These are phyloP conservation scores for Nemurella pictetii DNA, from an alignment of 2,888 invertebrate species.

Conservation along the genomic window DNA sequence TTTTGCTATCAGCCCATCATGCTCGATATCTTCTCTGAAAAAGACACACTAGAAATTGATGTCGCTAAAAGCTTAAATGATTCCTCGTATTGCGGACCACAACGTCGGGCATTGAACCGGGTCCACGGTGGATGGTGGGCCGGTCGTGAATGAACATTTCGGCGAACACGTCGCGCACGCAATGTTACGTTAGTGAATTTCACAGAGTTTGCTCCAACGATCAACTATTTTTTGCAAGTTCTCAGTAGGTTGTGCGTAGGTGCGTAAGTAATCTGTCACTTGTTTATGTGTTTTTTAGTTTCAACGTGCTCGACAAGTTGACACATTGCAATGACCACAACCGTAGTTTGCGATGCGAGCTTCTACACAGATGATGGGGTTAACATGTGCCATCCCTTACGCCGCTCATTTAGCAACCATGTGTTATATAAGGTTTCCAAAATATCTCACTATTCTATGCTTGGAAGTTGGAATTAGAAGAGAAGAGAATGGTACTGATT, in stretches of 20 bases:
- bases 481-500: no score
- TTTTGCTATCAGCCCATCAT: no score
- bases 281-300: neutral
- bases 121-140: neutral
- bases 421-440: no score
- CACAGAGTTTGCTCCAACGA: neutral
- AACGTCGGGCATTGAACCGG: neutral
- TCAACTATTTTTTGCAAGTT: neutral
- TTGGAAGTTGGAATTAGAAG: no score
- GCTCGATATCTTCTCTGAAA: no score
- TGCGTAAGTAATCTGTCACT: neutral
- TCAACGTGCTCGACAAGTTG: neutral
- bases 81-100: neutral
- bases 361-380: no score
- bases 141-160: neutral
- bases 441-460: no score
- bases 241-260: neutral
- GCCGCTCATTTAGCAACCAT: no score
- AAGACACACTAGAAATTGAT: neutral
- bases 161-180: neutral
- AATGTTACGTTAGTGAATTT: neutral
- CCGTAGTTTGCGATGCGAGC: no score
- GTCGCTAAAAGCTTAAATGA: neutral
- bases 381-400: no score
- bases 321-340: no score